Evolutionary conservation across 2,113 vertebrate species (phyloP).

Genomic region (Bufo gargarizans): DNA sequence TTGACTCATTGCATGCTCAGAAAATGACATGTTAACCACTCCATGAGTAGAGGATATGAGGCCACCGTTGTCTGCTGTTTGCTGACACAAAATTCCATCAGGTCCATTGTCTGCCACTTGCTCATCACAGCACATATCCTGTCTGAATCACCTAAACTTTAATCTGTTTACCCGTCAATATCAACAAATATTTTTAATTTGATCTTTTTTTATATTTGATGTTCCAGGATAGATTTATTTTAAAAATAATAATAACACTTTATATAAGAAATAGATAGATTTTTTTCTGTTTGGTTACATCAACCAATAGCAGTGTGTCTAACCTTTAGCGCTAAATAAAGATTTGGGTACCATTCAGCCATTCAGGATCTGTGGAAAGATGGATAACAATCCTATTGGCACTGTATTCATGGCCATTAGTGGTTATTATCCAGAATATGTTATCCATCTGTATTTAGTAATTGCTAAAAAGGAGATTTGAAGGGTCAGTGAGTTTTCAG

Average conservation of each 20-base stretch:
- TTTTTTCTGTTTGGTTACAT: no score
- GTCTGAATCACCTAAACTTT: conserved; percentile 36
- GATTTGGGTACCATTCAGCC: no score
- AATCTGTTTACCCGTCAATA: conserved; percentile 25
- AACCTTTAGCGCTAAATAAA: no score
- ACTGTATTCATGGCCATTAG: no score
- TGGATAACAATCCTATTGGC: no score
- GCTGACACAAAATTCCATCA: conserved; percentile 41
- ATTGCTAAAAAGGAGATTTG: no score
- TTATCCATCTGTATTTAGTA: no score
- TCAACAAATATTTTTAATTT: neutral
- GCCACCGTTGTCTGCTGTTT: conserved; percentile 23
- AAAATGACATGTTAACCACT: conserved; percentile 41
- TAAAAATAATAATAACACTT: neutral
- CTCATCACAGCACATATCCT: conserved; percentile 51
- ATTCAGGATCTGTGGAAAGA: no score
- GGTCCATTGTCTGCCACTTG: conserved; percentile 44
- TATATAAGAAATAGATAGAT: no score
- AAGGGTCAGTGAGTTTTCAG: no score
- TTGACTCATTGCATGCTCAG: conserved; percentile 48
- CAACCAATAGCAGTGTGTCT: no score
- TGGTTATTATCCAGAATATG: no score
- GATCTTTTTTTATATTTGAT: neutral
- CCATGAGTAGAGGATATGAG: conserved; percentile 16
- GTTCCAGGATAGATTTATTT: neutral